Conservation (phyloP, 2,797 vertebrate species). For the Scomberomorus guttatus region DNA sequence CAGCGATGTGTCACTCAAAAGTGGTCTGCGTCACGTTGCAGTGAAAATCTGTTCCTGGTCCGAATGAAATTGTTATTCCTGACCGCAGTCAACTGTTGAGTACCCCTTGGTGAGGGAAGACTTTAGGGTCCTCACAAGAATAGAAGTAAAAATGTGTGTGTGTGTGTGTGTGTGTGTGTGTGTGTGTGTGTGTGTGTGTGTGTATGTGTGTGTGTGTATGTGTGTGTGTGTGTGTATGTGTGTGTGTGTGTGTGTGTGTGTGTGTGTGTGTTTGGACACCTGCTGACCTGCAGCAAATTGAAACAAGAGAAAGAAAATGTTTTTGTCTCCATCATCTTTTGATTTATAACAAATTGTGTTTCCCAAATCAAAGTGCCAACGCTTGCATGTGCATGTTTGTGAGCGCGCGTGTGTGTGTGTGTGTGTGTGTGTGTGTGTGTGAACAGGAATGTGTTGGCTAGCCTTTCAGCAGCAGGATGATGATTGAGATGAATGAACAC, state of each 20-base stretch:
- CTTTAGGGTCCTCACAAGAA: neutral
- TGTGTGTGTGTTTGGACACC: slow-evolving; percentile 9
- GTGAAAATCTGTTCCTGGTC: no score
- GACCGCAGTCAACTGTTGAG: no score
- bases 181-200: neutral
- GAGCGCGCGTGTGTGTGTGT: slow-evolving; percentile 24
- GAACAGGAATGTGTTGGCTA: slow-evolving; percentile 23
- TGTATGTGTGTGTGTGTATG: slow-evolving; percentile 9
- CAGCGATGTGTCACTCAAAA: no score
- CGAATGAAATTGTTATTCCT: no score
- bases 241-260: slow-evolving; percentile 4
- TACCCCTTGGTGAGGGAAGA: no score
- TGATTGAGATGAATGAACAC: slow-evolving; percentile 39
- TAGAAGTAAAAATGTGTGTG: neutral
- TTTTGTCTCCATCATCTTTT: neutral
- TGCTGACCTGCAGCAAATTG: slow-evolving; percentile 8
- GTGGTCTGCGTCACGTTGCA: no score
- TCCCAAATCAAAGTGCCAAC: neutral
- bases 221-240: slow-evolving; percentile 20
- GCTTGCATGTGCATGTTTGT: slow-evolving; percentile 15
- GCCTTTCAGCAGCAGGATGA: slow-evolving; percentile 37
- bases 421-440: slow-evolving; percentile 22
- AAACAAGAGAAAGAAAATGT: slow-evolving; percentile 3
- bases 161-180: neutral
- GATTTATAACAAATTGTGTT: slow-evolving; percentile 1